Conservation (phyloP, 2,113 vertebrate genomes). For the cattle (Bos taurus) region DNA sequence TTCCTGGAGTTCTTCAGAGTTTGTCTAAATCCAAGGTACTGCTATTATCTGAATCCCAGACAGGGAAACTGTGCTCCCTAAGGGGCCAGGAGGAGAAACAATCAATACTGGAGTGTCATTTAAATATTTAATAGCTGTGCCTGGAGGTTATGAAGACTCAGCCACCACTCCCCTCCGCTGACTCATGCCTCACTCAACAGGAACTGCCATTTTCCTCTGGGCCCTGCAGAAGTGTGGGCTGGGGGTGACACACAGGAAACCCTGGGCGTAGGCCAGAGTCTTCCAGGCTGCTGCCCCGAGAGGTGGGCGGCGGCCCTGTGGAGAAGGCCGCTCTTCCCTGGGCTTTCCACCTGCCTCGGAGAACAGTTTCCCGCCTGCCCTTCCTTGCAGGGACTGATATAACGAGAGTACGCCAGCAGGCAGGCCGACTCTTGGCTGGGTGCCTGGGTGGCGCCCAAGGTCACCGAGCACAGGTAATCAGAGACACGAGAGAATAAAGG, state of each 20-base stretch:
- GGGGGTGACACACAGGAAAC: conserved; percentile 59
- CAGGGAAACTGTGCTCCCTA: not conserved
- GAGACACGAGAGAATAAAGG: not conserved
- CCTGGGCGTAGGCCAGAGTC: not conserved
- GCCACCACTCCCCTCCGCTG: conserved; percentile 15
- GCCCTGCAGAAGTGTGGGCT: conserved; percentile 40
- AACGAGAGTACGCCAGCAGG: not conserved
- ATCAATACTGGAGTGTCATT: not conserved
- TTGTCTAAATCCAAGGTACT: not conserved
- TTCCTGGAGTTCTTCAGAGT: not conserved
- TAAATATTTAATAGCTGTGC: conserved; percentile 59
- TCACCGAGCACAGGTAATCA: conserved; percentile 10
- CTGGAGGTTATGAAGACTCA: conserved; percentile 54
- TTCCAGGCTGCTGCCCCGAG: not conserved
- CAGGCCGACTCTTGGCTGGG: not conserved
- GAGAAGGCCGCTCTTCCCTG: not conserved
- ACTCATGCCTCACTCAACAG: conserved; percentile 63
- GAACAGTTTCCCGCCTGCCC: not conserved
- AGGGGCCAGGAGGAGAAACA: not conserved
- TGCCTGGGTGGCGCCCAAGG: not conserved
- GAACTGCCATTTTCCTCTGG: conserved; percentile 36
- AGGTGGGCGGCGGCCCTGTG: not conserved
- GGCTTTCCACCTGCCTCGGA: not conserved
- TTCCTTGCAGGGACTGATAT: not conserved
- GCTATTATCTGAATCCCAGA: not conserved